Evolutionary conservation across 2,888 invertebrate species (phyloP).

Genomic region (Cheilosia impressa): DNA sequence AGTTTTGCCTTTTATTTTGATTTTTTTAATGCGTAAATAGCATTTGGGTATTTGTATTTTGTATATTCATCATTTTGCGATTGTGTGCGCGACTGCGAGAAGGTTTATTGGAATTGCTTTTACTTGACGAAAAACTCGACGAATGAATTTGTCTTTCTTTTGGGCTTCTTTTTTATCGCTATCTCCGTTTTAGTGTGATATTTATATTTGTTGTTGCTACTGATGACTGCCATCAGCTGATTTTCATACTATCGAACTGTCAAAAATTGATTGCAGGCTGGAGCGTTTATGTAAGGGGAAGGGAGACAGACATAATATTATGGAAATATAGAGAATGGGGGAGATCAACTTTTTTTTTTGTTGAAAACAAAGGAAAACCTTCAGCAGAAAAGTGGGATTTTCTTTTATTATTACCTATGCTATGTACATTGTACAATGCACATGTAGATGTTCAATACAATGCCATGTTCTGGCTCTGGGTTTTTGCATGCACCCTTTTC

Average conservation of each 20-base stretch:
- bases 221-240: constrained; percentile 76
- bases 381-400: constrained; percentile 39
- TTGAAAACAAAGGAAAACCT: constrained; percentile 74
- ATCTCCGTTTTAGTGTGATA: constrained; percentile 47
- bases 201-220: constrained; percentile 67
- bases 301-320: constrained; percentile 34
- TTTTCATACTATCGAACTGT: constrained; percentile 77
- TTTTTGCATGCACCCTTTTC: background rate
- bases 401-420: background rate
- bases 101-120: constrained; percentile 16
- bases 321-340: constrained; percentile 12
- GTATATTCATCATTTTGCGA: background rate
- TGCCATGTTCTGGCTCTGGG: background rate
- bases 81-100: constrained; percentile 26
- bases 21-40: constrained; percentile 66
- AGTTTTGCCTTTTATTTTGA: constrained; percentile 46
- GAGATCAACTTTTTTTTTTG: constrained; percentile 18
- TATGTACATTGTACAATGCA: background rate
- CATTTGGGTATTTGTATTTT: constrained; percentile 17
- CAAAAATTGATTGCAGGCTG: constrained; percentile 53
- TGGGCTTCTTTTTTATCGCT: background rate
- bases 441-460: background rate
- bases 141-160: constrained; percentile 55
- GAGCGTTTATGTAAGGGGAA: background rate
- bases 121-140: constrained; percentile 58